Percentiles rank a stretch among this genome's conserved stretches.
Evolutionary conservation across 2,888 invertebrate species (phyloP).

Genomic region (Epirrhoe tristata): DNA sequence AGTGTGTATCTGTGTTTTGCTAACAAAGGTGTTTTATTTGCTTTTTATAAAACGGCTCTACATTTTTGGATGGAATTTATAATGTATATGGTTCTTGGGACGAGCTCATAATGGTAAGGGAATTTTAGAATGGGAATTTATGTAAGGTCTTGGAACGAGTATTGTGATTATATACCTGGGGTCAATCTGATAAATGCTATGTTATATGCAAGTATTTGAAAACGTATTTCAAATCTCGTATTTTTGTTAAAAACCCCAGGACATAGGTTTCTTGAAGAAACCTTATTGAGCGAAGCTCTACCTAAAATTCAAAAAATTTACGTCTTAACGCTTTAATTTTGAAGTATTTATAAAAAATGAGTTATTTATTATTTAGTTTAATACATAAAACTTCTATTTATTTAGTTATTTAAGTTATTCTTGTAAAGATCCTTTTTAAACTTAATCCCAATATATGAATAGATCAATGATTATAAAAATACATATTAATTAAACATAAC

Average conservation of each 20-base stretch:
- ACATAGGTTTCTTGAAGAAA: constrained; percentile 3
- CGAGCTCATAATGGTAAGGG: constrained; percentile 1
- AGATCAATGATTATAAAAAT: not conserved
- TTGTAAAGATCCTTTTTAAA: not conserved
- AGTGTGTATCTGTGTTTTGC: not conserved
- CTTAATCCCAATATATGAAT: not conserved
- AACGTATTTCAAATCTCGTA: not conserved
- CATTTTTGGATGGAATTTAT: constrained; percentile 6
- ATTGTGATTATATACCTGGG: constrained; percentile 4
- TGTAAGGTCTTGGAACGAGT: not conserved
- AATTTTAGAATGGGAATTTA: constrained; percentile 5
- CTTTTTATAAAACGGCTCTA: not conserved
- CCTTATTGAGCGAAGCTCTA: constrained; percentile 9
- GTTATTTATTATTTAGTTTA: not conserved
- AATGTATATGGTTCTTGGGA: not conserved
- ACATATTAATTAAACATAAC: no score
- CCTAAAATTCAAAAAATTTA: not conserved
- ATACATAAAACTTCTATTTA: not conserved
- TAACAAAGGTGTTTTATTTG: not conserved
- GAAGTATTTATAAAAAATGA: not conserved
- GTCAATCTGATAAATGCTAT: not conserved
- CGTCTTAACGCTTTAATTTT: not conserved
- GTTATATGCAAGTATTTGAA: not conserved
- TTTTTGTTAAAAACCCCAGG: not conserved
- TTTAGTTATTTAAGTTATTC: not conserved